Conservation (phyloP, 2,113 vertebrate genomes). For the Pterocles orientalis region DNA sequence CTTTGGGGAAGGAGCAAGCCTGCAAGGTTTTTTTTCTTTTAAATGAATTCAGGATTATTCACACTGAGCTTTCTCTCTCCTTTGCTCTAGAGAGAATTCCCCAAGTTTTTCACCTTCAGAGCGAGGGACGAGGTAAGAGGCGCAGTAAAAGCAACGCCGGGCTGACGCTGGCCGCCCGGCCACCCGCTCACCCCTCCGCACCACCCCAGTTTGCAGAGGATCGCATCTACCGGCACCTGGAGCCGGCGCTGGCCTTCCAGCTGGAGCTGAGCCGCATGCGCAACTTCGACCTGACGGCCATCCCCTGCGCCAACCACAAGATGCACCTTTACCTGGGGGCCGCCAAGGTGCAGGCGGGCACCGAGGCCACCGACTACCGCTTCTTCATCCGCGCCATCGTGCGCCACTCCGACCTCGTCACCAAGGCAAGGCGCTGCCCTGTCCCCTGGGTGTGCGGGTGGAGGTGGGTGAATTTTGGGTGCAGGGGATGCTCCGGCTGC, state of each 20-base stretch:
- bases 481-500: not conserved
- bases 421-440: slow-evolving; percentile 75
- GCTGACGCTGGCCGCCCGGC: rapidly evolving
- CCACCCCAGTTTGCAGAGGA: slow-evolving; percentile 90
- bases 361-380: slow-evolving; percentile 89
- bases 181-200: rapidly evolving
- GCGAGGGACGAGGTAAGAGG: slow-evolving; percentile 89
- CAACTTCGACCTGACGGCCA: slow-evolving; percentile 88
- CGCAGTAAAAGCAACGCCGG: rapidly evolving
- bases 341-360: slow-evolving; percentile 84
- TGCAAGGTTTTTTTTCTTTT: not conserved
- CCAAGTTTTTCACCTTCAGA: slow-evolving; percentile 97
- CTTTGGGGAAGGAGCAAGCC: not conserved
- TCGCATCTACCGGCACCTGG: slow-evolving; percentile 95
- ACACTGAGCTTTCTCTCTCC: rapidly evolving
- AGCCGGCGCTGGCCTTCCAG: slow-evolving; percentile 96
- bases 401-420: slow-evolving; percentile 92
- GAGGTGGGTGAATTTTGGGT: rapidly evolving
- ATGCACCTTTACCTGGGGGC: slow-evolving; percentile 95
- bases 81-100: slow-evolving; percentile 89
- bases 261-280: slow-evolving; percentile 96
- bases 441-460: rapidly evolving
- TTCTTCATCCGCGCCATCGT: slow-evolving; percentile 94
- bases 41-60: not conserved
- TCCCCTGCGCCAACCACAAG: slow-evolving; percentile 93